phyloP scores from a whole-genome alignment of 1,140 invertebrate species.

The Ostrea denselamellosa region DNA sequence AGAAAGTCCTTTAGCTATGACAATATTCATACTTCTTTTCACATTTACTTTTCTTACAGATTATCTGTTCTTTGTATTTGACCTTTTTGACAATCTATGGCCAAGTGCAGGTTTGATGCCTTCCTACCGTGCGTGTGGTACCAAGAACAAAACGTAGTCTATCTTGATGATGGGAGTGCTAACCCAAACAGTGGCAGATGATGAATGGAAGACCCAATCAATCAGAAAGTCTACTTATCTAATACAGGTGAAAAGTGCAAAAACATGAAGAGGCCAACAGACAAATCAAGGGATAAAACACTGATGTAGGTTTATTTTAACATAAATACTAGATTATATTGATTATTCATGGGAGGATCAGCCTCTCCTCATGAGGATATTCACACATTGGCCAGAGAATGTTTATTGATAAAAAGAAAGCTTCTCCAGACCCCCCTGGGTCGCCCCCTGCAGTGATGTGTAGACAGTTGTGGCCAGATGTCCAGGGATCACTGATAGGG shows the following conservation, averaged over 20 bases:
- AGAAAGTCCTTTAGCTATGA: neutral
- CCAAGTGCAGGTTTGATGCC: neutral
- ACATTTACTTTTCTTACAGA: neutral
- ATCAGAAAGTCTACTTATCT: slow-evolving; percentile 20
- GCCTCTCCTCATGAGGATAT: neutral
- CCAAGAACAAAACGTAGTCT: slow-evolving; percentile 8
- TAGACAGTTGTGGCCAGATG: slow-evolving; percentile 18
- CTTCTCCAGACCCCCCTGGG: neutral
- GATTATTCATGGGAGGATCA: neutral
- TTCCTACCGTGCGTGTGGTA: neutral
- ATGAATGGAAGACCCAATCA: slow-evolving; percentile 33
- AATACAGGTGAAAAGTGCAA: slow-evolving; percentile 37
- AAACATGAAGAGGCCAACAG: neutral
- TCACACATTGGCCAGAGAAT: neutral
- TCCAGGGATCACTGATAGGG: neutral
- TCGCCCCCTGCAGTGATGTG: slow-evolving; percentile 5
- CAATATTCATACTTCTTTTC: neutral
- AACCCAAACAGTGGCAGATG: slow-evolving; percentile 10
- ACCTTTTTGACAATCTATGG: neutral
- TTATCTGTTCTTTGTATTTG: neutral
- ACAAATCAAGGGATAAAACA: neutral
- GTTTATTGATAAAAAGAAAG: slow-evolving; percentile 12
- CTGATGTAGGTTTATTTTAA: neutral
- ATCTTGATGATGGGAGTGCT: neutral
- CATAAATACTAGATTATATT: neutral